A percentile compares a stretch with the other conserved stretches of the same genome.
Evolutionary conservation across 2,113 vertebrate species (phyloP).

Genomic region (Nannospalax galili): DNA sequence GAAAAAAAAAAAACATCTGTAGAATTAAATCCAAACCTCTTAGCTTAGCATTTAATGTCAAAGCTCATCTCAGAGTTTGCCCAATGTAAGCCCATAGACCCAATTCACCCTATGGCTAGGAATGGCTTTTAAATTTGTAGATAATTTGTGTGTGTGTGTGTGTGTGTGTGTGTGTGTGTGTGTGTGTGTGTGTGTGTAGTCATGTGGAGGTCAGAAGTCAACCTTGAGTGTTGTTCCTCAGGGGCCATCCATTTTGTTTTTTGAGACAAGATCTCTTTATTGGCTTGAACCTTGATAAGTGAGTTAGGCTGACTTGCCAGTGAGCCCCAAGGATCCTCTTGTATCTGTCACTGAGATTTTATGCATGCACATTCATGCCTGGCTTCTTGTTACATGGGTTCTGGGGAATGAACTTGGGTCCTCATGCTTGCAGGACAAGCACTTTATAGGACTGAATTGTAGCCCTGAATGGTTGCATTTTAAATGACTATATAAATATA

Average conservation of each 20-base stretch:
- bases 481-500: background rate
- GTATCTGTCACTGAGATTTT: background rate
- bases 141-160: background rate
- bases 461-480: no score
- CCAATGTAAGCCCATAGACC: background rate
- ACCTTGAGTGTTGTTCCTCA: background rate
- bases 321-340: background rate
- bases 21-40: conserved; percentile 29
- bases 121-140: background rate
- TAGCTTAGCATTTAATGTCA: background rate
- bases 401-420: background rate
- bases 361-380: background rate
- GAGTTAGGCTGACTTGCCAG: no score
- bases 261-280: background rate
- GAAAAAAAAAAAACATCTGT: conserved; percentile 12
- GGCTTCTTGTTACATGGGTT: background rate
- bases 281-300: no score
- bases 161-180: background rate
- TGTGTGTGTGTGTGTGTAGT: background rate
- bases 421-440: background rate
- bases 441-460: background rate
- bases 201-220: background rate
- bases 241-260: background rate
- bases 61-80: background rate
- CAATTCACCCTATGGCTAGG: background rate